A percentile compares a stretch with the other conserved stretches of the same genome.
phyloP scores from a whole-genome alignment of 2,888 invertebrate species.

The Hofmannophila pseudospretella region DNA sequence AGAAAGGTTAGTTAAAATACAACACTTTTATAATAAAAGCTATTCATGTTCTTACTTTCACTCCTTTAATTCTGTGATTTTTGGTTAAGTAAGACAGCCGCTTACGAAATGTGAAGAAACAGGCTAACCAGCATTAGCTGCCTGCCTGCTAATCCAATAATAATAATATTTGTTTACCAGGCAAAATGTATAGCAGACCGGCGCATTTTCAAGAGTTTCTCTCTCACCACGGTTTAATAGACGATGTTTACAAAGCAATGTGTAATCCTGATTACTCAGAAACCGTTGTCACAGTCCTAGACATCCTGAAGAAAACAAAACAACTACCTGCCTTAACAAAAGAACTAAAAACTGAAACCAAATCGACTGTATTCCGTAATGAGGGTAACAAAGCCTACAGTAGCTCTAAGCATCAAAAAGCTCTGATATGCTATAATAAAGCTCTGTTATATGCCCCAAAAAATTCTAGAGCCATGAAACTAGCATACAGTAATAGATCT shows the following conservation, averaged over 20 bases:
- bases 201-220: slow-evolving; percentile 5
- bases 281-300: slow-evolving; percentile 17
- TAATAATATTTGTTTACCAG: neutral
- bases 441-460: slow-evolving; percentile 28
- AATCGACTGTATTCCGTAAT: slow-evolving; percentile 19
- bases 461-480: slow-evolving; percentile 19
- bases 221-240: slow-evolving; percentile 8
- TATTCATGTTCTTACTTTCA: no score
- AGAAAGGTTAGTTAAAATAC: no score
- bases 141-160: no score
- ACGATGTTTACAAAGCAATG: slow-evolving; percentile 23
- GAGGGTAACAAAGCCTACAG: slow-evolving; percentile 20
- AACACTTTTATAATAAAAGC: no score
- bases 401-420: slow-evolving; percentile 10
- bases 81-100: no score
- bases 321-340: slow-evolving; percentile 6
- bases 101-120: no score
- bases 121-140: no score
- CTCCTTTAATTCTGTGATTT: no score
- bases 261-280: slow-evolving; percentile 19
- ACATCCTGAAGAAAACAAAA: slow-evolving; percentile 13
- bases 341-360: slow-evolving; percentile 14
- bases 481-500: slow-evolving; percentile 31
- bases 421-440: slow-evolving; percentile 23
- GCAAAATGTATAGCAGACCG: slow-evolving; percentile 3